Evolutionary conservation across 1,140 invertebrate genomes (phyloP).

Genomic region (Tachypleus tridentatus): DNA sequence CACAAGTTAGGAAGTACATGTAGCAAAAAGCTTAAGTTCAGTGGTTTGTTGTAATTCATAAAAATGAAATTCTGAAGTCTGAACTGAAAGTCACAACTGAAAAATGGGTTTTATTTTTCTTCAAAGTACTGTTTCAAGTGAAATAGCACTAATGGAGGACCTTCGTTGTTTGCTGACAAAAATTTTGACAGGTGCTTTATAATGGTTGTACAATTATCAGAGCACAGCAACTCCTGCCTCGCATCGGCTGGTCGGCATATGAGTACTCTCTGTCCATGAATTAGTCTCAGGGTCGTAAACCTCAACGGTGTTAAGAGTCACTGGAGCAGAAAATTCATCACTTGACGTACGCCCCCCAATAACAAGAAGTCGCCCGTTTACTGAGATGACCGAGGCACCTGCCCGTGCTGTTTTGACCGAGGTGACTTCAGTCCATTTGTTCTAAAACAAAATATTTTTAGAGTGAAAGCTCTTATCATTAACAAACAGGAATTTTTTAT

Average conservation of each 20-base stretch:
- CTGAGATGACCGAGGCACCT: constrained; percentile 68
- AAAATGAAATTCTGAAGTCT: no score
- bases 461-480: neutral
- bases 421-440: constrained; percentile 62
- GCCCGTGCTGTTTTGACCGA: constrained; percentile 60
- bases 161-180: no score
- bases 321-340: constrained; percentile 28
- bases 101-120: no score
- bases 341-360: constrained; percentile 50
- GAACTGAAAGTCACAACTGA: no score
- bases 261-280: constrained; percentile 58
- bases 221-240: constrained; percentile 64
- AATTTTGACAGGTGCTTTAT: no score
- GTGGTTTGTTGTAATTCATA: no score
- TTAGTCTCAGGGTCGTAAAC: constrained; percentile 64
- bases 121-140: no score
- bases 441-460: constrained; percentile 37
- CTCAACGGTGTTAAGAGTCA: constrained; percentile 64
- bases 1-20: no score
- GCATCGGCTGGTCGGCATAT: constrained; percentile 64
- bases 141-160: no score
- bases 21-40: no score
- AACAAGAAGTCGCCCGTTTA: constrained; percentile 65
- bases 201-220: constrained; percentile 22
- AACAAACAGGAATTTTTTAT: constrained; percentile 4